Percentiles rank a stretch among this genome's conserved stretches.
Evolutionary conservation across 2,888 invertebrate species (phyloP).

Genomic region (Apamea monoglypha): DNA sequence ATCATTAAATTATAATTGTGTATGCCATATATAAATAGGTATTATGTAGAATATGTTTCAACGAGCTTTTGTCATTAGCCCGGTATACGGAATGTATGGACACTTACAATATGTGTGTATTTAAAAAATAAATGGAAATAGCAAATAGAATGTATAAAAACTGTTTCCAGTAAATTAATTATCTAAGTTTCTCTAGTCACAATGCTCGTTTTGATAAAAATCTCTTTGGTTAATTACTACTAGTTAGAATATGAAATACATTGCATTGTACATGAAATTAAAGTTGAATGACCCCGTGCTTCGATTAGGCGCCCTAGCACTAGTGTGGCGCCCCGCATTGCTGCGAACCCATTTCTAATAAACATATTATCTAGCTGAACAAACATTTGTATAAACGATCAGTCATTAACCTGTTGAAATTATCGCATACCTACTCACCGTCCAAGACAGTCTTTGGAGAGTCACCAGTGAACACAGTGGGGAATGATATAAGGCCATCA

Average conservation of each 20-base stretch:
- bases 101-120: constrained; percentile 72
- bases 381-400: constrained; percentile 64
- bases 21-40: constrained; percentile 78
- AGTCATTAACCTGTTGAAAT: constrained; percentile 47
- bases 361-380: constrained; percentile 59
- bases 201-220: constrained; percentile 66
- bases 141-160: constrained; percentile 76
- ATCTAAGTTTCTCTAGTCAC: constrained; percentile 77
- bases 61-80: constrained; percentile 89
- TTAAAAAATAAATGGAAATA: constrained; percentile 75
- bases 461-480: constrained; percentile 41
- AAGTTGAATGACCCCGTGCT: constrained; percentile 76
- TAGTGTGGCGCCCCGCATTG: constrained; percentile 71
- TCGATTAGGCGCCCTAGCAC: constrained; percentile 77
- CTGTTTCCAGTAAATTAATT: constrained; percentile 68
- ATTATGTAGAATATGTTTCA: constrained; percentile 85
- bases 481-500: constrained; percentile 28
- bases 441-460: constrained; percentile 56
- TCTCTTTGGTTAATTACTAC: constrained; percentile 54
- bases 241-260: constrained; percentile 70
- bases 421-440: constrained; percentile 60
- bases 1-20: constrained; percentile 73
- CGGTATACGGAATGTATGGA: constrained; percentile 83
- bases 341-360: constrained; percentile 62
- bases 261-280: constrained; percentile 74